Conservation (phyloP, 2,888 invertebrate species). For the Marasmarcha lunaedactyla region DNA sequence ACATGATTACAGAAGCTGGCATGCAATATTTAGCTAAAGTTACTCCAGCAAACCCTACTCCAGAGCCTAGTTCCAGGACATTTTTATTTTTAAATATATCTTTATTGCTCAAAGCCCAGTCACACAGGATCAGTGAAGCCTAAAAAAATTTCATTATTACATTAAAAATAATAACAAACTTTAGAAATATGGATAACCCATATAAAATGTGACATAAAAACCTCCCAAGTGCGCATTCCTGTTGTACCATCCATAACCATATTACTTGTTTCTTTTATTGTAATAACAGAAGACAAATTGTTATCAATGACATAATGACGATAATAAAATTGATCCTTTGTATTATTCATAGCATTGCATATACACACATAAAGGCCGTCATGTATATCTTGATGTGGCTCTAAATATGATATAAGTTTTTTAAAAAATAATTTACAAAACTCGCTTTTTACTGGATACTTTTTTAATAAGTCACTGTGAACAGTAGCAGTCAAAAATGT, state of each 20-base stretch:
- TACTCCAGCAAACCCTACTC: slow-evolving; percentile 80
- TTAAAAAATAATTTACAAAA: slow-evolving; percentile 78
- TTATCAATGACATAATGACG: slow-evolving; percentile 72
- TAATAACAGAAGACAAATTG: slow-evolving; percentile 47
- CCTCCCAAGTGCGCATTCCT: slow-evolving; percentile 84
- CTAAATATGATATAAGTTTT: slow-evolving; percentile 69
- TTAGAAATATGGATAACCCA: background rate
- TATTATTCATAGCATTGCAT: slow-evolving; percentile 58
- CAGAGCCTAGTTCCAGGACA: slow-evolving; percentile 82
- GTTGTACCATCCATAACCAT: slow-evolving; percentile 84
- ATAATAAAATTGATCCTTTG: slow-evolving; percentile 52
- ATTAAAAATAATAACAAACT: slow-evolving; percentile 1
- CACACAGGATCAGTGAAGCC: slow-evolving; percentile 78
- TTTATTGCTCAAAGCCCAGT: slow-evolving; percentile 75
- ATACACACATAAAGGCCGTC: slow-evolving; percentile 75
- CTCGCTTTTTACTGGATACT: slow-evolving; percentile 72
- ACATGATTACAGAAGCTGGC: slow-evolving; percentile 69
- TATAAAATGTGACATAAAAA: no score
- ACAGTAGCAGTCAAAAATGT: slow-evolving; percentile 71
- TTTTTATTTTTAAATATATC: slow-evolving; percentile 60
- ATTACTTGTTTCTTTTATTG: slow-evolving; percentile 76
- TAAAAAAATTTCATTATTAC: slow-evolving; percentile 29
- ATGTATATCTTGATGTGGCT: slow-evolving; percentile 69
- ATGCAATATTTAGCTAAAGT: slow-evolving; percentile 66
- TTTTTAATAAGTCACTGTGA: slow-evolving; percentile 55